phyloP scores from a whole-genome alignment of 2,888 invertebrate species.

The Leptopilina drosophilae region DNA sequence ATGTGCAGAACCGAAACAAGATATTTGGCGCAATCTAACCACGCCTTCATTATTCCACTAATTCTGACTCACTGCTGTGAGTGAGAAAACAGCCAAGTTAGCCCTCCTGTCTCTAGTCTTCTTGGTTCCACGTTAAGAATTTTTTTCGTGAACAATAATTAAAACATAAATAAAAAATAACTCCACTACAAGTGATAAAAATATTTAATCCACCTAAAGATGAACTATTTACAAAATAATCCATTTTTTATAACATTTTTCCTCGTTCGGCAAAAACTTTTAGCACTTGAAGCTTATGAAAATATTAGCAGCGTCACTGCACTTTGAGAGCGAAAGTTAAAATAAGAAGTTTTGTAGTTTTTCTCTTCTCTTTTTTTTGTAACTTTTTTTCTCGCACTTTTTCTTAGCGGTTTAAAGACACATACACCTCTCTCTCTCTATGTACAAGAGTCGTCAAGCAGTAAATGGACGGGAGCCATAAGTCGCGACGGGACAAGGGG shows the following conservation, averaged over 20 bases:
- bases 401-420: background rate
- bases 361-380: background rate
- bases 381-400: background rate
- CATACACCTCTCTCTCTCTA: background rate
- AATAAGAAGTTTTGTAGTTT: conserved; percentile 26
- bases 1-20: too few species aligned
- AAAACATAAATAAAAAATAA: too few species aligned
- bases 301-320: background rate
- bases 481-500: conserved; percentile 53
- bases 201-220: too few species aligned
- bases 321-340: conserved; percentile 1
- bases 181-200: too few species aligned
- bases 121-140: too few species aligned
- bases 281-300: background rate
- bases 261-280: background rate
- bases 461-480: conserved; percentile 56
- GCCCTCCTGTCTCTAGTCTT: too few species aligned
- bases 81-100: too few species aligned
- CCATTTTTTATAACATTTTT: background rate
- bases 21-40: too few species aligned
- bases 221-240: background rate
- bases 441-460: conserved; percentile 45
- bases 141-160: too few species aligned
- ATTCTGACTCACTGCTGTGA: too few species aligned
- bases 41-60: too few species aligned